Evolutionary conservation across 1,140 invertebrate species (phyloP).

Genomic region (Augochlora pura): DNA sequence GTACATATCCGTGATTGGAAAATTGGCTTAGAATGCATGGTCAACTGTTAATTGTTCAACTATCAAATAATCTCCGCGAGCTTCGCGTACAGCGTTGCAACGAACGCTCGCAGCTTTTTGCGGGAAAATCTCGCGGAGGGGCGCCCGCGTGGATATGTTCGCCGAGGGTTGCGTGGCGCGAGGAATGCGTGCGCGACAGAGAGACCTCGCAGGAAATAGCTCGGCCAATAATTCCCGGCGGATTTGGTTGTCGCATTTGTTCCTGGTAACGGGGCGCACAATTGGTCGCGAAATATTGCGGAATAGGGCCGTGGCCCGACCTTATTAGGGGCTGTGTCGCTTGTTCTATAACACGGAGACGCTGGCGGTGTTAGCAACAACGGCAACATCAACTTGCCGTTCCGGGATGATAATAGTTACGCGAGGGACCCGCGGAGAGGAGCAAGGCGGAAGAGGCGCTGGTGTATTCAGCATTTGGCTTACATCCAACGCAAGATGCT

Average conservation of each 20-base stretch:
- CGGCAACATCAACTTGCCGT: slow-evolving; percentile 48
- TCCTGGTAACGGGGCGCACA: slow-evolving; percentile 61
- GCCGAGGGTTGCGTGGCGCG: background rate
- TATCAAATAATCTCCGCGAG: no score
- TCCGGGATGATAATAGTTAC: slow-evolving; percentile 34
- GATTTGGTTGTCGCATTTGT: slow-evolving; percentile 71
- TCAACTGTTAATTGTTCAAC: no score
- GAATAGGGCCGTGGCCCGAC: slow-evolving; percentile 65
- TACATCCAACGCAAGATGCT: slow-evolving; percentile 74
- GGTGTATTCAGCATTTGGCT: slow-evolving; percentile 75
- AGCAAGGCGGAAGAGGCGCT: slow-evolving; percentile 25
- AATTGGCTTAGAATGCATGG: no score
- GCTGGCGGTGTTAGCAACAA: slow-evolving; percentile 42
- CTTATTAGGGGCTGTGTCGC: slow-evolving; percentile 67
- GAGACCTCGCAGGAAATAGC: slow-evolving; percentile 14
- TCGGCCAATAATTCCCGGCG: slow-evolving; percentile 67
- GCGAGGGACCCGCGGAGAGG: slow-evolving; percentile 21
- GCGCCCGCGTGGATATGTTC: background rate
- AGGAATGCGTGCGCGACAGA: background rate
- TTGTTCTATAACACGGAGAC: slow-evolving; percentile 28
- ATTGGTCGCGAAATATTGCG: slow-evolving; percentile 71
- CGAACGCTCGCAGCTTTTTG: background rate
- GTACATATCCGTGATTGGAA: no score
- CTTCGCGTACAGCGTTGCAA: no score
- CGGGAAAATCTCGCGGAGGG: background rate